phyloP scores from a whole-genome alignment of 2,888 invertebrate species.

The Subacronicta megacephala region DNA sequence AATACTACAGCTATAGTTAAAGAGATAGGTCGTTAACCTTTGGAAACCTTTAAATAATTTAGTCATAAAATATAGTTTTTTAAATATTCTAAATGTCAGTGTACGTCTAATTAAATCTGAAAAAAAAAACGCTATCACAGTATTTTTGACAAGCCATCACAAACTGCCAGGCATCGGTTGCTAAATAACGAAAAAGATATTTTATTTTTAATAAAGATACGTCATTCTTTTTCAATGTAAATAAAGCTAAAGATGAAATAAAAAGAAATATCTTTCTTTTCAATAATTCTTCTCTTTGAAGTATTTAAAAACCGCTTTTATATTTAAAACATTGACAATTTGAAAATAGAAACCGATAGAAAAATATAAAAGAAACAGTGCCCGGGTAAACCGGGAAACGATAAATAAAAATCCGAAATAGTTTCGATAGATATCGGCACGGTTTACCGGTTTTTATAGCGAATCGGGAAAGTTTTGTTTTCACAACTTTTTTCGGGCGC shows the following conservation, averaged over 20 bases:
- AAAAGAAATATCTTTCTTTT: background rate
- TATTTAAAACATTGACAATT: constrained; percentile 15
- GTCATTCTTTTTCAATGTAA: constrained; percentile 9
- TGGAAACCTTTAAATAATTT: too few species aligned
- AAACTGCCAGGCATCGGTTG: constrained; percentile 2
- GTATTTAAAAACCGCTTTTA: background rate
- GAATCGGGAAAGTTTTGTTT: constrained; percentile 57
- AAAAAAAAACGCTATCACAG: background rate
- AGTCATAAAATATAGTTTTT: too few species aligned
- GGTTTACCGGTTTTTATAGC: constrained; percentile 56
- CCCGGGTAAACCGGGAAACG: constrained; percentile 29
- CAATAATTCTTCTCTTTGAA: background rate
- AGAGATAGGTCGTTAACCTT: too few species aligned
- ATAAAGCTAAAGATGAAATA: background rate
- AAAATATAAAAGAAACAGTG: constrained; percentile 13
- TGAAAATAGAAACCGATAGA: constrained; percentile 6
- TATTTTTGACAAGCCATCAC: constrained; percentile 18
- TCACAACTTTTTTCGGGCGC: constrained; percentile 38
- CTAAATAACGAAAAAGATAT: background rate
- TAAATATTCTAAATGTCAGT: too few species aligned
- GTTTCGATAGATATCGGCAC: constrained; percentile 47
- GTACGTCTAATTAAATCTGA: too few species aligned
- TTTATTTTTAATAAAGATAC: constrained; percentile 1
- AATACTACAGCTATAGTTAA: too few species aligned
- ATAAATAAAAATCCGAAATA: constrained; percentile 57